Percentiles rank a stretch among this genome's conserved stretches.
These are phyloP conservation scores for Lophotis ruficrista DNA, from an alignment of 2,113 vertebrate species.

Conservation along the genomic window DNA sequence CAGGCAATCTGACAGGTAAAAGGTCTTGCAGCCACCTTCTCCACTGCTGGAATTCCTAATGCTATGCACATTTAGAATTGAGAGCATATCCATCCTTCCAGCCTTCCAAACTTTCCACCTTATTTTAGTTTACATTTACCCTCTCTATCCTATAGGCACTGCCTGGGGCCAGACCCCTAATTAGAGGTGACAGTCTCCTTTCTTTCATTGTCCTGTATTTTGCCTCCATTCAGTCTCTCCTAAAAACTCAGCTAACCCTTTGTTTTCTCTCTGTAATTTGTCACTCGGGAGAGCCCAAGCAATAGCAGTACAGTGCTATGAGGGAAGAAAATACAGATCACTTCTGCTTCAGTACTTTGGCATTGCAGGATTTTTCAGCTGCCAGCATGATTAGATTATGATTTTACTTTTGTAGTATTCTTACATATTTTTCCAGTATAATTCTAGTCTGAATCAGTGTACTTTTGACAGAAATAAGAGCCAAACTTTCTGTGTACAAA, in stretches of 20 bases:
- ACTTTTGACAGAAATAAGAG: background rate
- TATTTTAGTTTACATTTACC: background rate
- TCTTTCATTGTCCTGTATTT: background rate
- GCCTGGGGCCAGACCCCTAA: background rate
- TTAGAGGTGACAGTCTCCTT: background rate
- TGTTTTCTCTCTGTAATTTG: background rate
- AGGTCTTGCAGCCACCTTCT: background rate
- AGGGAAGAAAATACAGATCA: background rate
- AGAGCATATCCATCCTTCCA: background rate
- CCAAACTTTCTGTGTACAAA: background rate
- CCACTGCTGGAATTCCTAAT: background rate
- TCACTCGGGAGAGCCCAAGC: background rate
- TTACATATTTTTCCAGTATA: background rate
- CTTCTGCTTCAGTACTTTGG: background rate
- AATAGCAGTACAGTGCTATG: background rate
- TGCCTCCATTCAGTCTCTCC: background rate
- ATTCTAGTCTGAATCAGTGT: background rate
- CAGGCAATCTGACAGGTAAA: accelerated
- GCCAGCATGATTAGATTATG: background rate
- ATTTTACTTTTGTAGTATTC: background rate
- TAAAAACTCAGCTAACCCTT: background rate
- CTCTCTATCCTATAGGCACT: background rate
- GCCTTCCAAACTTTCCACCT: background rate
- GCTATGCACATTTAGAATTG: accelerated
- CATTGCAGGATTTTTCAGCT: background rate